Evolutionary conservation across 2,888 invertebrate species (phyloP).

Genomic region (Diadromus collaris): DNA sequence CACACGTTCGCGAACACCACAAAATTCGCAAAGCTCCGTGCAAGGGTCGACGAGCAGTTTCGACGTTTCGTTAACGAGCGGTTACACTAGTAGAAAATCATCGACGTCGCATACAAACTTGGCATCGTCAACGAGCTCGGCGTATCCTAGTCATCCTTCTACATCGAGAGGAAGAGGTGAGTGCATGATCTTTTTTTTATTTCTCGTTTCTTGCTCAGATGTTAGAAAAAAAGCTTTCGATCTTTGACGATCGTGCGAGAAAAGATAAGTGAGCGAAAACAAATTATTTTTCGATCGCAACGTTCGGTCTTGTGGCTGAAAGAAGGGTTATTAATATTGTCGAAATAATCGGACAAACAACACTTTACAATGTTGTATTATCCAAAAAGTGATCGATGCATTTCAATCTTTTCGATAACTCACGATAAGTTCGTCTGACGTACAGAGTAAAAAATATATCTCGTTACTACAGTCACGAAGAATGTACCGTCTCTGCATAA

Average conservation of each 20-base stretch:
- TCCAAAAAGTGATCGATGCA: neutral
- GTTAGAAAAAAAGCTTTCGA: slow-evolving; percentile 1
- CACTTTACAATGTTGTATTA: neutral
- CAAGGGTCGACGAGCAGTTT: slow-evolving; percentile 69
- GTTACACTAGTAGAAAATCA: slow-evolving; percentile 71
- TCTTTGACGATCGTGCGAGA: neutral
- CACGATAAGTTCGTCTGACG: neutral
- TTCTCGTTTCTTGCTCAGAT: neutral
- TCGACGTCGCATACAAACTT: slow-evolving; percentile 68
- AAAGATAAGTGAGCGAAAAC: neutral
- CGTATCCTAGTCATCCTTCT: slow-evolving; percentile 77
- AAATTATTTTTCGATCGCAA: neutral
- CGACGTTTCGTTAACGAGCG: slow-evolving; percentile 70
- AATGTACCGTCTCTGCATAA: neutral
- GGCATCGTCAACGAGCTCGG: slow-evolving; percentile 67
- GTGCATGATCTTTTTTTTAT: slow-evolving; percentile 61
- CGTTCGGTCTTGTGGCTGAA: neutral
- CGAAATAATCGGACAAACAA: neutral
- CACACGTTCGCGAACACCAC: slow-evolving; percentile 78
- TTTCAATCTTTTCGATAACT: neutral
- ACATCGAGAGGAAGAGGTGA: slow-evolving; percentile 78
- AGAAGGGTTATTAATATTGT: neutral
- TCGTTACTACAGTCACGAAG: neutral
- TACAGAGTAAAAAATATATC: neutral
- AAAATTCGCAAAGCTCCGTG: slow-evolving; percentile 72